These are phyloP conservation scores for Cylindroiulus punctatus DNA, from an alignment of 2,888 invertebrate species.

Conservation along the genomic window DNA sequence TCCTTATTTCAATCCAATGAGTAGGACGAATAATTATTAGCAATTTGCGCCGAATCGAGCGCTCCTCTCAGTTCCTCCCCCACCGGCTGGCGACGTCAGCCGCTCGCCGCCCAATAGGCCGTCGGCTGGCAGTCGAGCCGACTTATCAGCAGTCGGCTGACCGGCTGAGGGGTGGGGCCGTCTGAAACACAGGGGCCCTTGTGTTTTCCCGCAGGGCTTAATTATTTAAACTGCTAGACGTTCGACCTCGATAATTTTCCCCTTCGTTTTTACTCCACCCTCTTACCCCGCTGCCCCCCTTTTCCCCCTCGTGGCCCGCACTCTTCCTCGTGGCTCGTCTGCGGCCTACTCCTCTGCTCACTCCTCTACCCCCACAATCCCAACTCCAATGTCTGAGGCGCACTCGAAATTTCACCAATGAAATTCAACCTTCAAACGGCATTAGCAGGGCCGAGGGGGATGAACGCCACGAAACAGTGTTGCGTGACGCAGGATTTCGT, in stretches of 20 bases:
- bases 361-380: constrained; percentile 33
- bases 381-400: neutral
- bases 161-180: neutral
- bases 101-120: neutral
- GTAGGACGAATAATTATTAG: constrained; percentile 45
- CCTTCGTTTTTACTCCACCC: constrained; percentile 46
- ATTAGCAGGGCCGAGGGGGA: neutral
- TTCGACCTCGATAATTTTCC: constrained; percentile 22
- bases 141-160: constrained; percentile 19
- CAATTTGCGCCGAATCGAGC: constrained; percentile 34
- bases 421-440: constrained; percentile 8
- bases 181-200: neutral
- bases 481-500: neutral
- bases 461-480: neutral
- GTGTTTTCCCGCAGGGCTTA: constrained; percentile 39
- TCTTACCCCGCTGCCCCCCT: constrained; percentile 42
- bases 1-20: constrained; percentile 43
- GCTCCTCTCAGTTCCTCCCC: neutral
- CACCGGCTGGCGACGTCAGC: neutral
- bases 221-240: constrained; percentile 33
- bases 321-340: neutral
- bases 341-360: constrained; percentile 22
- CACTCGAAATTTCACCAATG: constrained; percentile 35
- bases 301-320: neutral
- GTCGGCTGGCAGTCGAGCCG: neutral